These are phyloP conservation scores for Pygmarrhopalites habei DNA, from an alignment of 1,140 invertebrate species.

Conservation along the genomic window DNA sequence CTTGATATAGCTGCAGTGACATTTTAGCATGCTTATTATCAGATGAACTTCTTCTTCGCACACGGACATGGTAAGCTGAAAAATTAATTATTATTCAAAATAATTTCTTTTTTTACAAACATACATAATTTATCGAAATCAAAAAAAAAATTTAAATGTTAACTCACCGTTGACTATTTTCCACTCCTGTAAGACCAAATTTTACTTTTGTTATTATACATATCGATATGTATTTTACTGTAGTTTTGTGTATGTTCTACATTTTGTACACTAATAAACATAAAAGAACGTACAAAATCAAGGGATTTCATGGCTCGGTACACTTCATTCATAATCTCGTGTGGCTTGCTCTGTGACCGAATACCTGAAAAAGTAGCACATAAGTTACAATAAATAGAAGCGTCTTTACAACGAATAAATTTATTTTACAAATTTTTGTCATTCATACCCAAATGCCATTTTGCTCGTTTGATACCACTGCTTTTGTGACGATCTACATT, in stretches of 20 bases:
- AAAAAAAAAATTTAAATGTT: too few species aligned
- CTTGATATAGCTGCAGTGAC: slow-evolving; percentile 97
- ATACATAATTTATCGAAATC: too few species aligned
- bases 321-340: slow-evolving; percentile 99
- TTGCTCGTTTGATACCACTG: slow-evolving; percentile 82
- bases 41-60: slow-evolving; percentile 75
- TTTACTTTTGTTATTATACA: too few species aligned
- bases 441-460: slow-evolving; percentile 98
- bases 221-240: too few species aligned
- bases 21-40: slow-evolving; percentile 80
- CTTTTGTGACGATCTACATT: slow-evolving; percentile 48
- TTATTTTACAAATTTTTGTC: too few species aligned
- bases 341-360: slow-evolving; percentile 94
- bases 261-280: too few species aligned
- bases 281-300: slow-evolving; percentile 69
- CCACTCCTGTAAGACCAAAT: slow-evolving; percentile 69
- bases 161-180: slow-evolving; percentile 98
- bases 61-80: slow-evolving; percentile 84
- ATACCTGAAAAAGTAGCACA: too few species aligned
- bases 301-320: slow-evolving; percentile 97
- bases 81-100: too few species aligned
- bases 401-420: too few species aligned
- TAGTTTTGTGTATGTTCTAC: too few species aligned
- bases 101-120: too few species aligned
- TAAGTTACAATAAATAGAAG: too few species aligned